Evolutionary conservation across 1,140 invertebrate genomes (phyloP), one percentile per base, ranked within the genome.

Genomic region (Sipha flava): DNA sequence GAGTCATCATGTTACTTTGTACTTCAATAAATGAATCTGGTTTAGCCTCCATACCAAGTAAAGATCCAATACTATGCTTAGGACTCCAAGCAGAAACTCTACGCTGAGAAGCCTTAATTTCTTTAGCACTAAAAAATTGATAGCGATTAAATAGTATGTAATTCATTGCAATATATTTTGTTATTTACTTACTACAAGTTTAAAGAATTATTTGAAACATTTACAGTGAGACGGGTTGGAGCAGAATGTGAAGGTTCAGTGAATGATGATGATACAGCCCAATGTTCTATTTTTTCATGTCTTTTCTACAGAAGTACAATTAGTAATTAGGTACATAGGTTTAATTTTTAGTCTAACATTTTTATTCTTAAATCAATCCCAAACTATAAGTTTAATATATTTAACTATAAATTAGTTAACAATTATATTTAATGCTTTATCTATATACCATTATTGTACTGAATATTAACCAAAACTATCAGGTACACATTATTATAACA

Each of bases 1-100:
- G 18, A 14, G 26, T 57, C 9, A 81, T 73, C 84, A 92, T 91
- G 79, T 79, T 79, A 26, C 81, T 73, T 52, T 86, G 93, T 34
- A 88, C 86, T 40, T 87, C 88, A 85, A 93, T 92, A 10, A 92
- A 89, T 84, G 91, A 91, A 75, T 93, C 92, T 16, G 92, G 92
- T 85, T 93, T 92, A 34, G 91, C 92, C 86, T 94, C 92, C 83
- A 90, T 91, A 16, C 92, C 92, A 6, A 91, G 89, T 43, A 94
- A 90, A 43, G 92, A 94, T 6, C 93, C 92, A 16, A 93, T 92
- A 81, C 92, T 93, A 81, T 92, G 89, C 16, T 94, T 91, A 18
- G 93, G 92, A 84, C 92, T 93, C 92, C 92, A 94, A 26, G 92
- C 92, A 83, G 91, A 89, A 3, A 83, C 59, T 45, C 81, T 82